These are phyloP conservation scores for Tricholauxania praeusta DNA, from an alignment of 2,888 invertebrate genomes.

Conservation along the genomic window DNA sequence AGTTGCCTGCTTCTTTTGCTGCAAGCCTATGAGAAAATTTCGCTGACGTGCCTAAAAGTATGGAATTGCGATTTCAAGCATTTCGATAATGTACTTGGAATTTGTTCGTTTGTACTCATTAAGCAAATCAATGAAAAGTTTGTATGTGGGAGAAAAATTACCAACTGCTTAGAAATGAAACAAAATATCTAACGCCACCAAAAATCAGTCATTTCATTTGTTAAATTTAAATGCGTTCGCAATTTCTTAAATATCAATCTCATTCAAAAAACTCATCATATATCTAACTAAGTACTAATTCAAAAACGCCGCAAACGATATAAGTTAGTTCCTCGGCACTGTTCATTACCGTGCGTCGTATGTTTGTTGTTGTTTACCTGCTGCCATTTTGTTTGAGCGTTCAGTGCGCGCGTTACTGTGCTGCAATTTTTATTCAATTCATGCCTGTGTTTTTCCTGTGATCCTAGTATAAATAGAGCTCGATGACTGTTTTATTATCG, in stretches of 20 bases:
- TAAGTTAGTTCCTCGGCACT: neutral
- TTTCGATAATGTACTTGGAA: conserved; percentile 51
- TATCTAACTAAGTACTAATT: too few relatives aligned
- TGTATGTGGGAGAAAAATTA: too few relatives aligned
- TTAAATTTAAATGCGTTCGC: too few relatives aligned
- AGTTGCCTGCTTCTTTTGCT: conserved; percentile 40
- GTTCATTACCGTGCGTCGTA: conserved; percentile 8
- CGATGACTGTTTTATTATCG: conserved; percentile 56
- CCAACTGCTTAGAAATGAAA: too few relatives aligned
- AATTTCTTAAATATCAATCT: too few relatives aligned
- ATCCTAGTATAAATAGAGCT: conserved; percentile 55
- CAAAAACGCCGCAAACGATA: neutral
- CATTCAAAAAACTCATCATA: too few relatives aligned
- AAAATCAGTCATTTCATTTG: too few relatives aligned
- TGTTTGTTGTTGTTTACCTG: conserved; percentile 19
- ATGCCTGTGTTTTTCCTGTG: conserved; percentile 42
- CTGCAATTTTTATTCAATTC: neutral
- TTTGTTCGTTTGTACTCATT: conserved; percentile 11
- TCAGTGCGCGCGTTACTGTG: conserved; percentile 30
- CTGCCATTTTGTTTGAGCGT: conserved; percentile 31
- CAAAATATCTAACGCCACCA: too few relatives aligned
- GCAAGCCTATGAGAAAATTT: conserved; percentile 51
- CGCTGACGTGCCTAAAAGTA: conserved; percentile 59
- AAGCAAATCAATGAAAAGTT: too few relatives aligned
- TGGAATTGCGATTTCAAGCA: conserved; percentile 54